Conservation (phyloP, 2,113 vertebrate genomes). For the Morone saxatilis region DNA sequence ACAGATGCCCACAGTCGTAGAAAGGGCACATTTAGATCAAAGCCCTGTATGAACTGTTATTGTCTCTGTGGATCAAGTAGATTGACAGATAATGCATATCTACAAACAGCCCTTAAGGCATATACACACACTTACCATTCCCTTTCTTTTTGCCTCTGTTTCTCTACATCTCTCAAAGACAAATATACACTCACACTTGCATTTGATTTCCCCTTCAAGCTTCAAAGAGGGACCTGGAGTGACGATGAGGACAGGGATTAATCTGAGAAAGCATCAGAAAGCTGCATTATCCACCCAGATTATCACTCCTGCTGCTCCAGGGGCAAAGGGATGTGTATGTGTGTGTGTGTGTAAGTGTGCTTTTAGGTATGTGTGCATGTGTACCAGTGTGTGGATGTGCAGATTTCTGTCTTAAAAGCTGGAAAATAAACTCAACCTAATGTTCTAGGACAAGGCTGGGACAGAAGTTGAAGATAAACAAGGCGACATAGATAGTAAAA, state of each 20-base stretch:
- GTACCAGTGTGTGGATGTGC: constrained; percentile 14
- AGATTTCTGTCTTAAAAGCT: constrained; percentile 14
- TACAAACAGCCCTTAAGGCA: constrained; percentile 56
- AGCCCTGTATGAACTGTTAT: constrained; percentile 46
- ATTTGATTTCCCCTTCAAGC: constrained; percentile 60
- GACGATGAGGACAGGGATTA: constrained; percentile 60
- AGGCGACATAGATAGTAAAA: constrained; percentile 3
- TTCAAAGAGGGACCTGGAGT: constrained; percentile 61
- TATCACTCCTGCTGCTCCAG: constrained; percentile 58
- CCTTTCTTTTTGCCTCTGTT: constrained; percentile 41
- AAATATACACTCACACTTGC: constrained; percentile 35
- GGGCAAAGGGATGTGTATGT: constrained; percentile 42
- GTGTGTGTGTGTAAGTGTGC: constrained; percentile 20
- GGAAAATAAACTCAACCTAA: constrained; percentile 32
- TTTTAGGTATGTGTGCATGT: constrained; percentile 23
- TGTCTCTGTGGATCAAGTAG: constrained; percentile 57
- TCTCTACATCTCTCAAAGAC: constrained; percentile 38
- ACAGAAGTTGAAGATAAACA: constrained; percentile 34
- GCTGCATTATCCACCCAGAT: constrained; percentile 64
- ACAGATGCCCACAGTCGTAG: constrained; percentile 34
- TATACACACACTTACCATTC: constrained; percentile 35
- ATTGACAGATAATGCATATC: constrained; percentile 62
- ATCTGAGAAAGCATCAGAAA: constrained; percentile 59
- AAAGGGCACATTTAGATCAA: constrained; percentile 59
- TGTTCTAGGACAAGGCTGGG: constrained; percentile 40